Percentiles rank a stretch among this genome's conserved stretches.
Evolutionary conservation across 2,113 vertebrate genomes (phyloP).

Genomic region (Petromus typicus): DNA sequence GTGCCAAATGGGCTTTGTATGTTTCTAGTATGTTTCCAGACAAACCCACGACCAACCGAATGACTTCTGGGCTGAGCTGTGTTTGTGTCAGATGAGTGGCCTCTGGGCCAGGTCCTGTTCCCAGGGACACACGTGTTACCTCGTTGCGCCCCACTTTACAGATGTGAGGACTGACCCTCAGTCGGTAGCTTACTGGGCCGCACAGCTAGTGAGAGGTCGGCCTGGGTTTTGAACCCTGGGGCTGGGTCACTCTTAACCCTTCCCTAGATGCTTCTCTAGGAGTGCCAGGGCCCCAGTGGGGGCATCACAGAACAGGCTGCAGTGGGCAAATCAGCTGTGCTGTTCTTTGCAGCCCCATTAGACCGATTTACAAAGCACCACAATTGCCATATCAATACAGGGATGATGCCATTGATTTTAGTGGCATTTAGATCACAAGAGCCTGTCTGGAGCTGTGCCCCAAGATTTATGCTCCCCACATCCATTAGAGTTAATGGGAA

Average conservation of each 20-base stretch:
- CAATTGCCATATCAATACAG: slow-evolving; percentile 41
- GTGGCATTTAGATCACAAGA: slow-evolving; percentile 77
- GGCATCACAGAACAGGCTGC: no score
- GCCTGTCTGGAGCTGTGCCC: slow-evolving; percentile 73
- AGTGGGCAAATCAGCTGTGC: no score
- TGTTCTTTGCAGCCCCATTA: neutral
- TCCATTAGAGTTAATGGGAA: slow-evolving; percentile 77
- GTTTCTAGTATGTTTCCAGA: neutral
- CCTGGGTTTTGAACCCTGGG: neutral
- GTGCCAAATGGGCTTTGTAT: neutral
- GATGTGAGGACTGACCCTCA: neutral
- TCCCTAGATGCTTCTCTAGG: no score
- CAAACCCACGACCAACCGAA: neutral
- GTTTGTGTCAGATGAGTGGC: neutral
- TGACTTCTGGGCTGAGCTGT: neutral
- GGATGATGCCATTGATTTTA: slow-evolving; percentile 66
- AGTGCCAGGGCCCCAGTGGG: no score
- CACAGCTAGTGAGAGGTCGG: neutral
- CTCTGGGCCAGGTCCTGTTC: neutral
- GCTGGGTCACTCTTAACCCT: no score
- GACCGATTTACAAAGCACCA: neutral
- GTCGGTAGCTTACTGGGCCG: neutral
- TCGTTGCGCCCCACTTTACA: neutral
- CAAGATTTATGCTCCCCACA: slow-evolving; percentile 78
- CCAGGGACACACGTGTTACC: accelerated